Base-by-base conservation (phyloP, 2,888 invertebrate species). In the Nomada ferruginata region DNA sequence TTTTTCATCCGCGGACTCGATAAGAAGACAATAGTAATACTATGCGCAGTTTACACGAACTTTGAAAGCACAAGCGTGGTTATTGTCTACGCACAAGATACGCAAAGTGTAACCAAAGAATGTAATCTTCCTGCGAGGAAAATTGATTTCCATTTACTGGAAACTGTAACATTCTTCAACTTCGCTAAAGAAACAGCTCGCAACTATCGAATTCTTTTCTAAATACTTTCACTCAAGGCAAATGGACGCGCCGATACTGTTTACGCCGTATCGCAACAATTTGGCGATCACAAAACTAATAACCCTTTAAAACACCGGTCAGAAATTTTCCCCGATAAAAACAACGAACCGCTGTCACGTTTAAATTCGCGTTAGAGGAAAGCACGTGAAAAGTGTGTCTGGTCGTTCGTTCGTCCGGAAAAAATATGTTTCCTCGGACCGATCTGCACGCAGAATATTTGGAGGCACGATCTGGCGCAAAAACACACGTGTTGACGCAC, bases 11-110 rank as follows among this genome's bases (percentile, higher is more conserved):
- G 44, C 66, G 60, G 50, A 29, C 66, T 66, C 66, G 80, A 80
- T 80, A 80, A 66, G 80, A 63, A 80, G 72, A 80, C 80, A 80
- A 80, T 80, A 80, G 80, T 68, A 73, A 80, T 73, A 80, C 66
- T 80, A 80, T 79, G 80, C 71, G 79, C 55, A 26, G 55, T 29
- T 68, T 44, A 36, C 63, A 42, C 47, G 20, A 61, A 42, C 61
- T 15, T n/a, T 36, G 52, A 26, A 60, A 61, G 53, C 52, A 77
- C 44, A 42, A 61, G 26, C 20, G 5, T 18, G 10, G 50, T 42
- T 65, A 78, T 64, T 50, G 18, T 23, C 23, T 20, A 26, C 5
- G 7, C 44, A 11, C 9, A 20, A 11, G 18, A 23, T 29, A 29
- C 26, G 10, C 26, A 20, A 15, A 15, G 10, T 29, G n/a, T 29